Base-by-base conservation (phyloP, 2,113 vertebrate species). In the Carassius auratus region DNA sequence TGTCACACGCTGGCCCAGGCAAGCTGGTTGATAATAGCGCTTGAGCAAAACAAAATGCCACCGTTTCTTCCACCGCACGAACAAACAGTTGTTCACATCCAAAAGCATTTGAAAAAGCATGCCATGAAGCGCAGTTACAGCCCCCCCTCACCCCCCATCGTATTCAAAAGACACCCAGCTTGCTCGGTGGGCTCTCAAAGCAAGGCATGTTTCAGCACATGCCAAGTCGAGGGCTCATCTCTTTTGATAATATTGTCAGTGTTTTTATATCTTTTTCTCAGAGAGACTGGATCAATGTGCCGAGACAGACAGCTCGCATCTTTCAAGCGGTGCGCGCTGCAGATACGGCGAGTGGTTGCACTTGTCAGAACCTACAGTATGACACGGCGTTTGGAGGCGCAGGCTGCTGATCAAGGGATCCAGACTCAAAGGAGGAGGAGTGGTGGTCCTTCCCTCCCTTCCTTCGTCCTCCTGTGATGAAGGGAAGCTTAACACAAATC, bases 321-420 rank as follows among this genome's bases (percentile, higher is more conserved):
- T 88, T 84, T 84, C 82, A 86, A 81, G 81, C 50, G 1, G 14
- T 4, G 21, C 4, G 10, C 14, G 21, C 4, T 13, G 45, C 57
- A 83, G 23, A 76, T 36, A 66, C 45, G 21, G 48, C 5, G 23
- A 83, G 30, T 38, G 30, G 71, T 71, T 88, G 84, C 30, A 52
- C 77, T 84, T 52, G 19, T 81, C 57, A 76, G 26, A 80, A 73
- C 42, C 23, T 61, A 30, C 30, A 30, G 30, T 30, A 9, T 84
- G 82, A 84, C 86, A 80, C 23, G 17, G 30, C 26, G 59, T 73
- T 76, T 84, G 57, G 80, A 21, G 57, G 50, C 50, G 21, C 81
- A 83, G 33, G 50, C 45, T 50, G 48, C 26, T 78, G 71, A 85
- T 88, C 84, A 85, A 88, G 78, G 73, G 71, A 88, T 59, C 21